Base-by-base conservation (phyloP, 2,888 invertebrate genomes). In the Drosophila testacea region DNA sequence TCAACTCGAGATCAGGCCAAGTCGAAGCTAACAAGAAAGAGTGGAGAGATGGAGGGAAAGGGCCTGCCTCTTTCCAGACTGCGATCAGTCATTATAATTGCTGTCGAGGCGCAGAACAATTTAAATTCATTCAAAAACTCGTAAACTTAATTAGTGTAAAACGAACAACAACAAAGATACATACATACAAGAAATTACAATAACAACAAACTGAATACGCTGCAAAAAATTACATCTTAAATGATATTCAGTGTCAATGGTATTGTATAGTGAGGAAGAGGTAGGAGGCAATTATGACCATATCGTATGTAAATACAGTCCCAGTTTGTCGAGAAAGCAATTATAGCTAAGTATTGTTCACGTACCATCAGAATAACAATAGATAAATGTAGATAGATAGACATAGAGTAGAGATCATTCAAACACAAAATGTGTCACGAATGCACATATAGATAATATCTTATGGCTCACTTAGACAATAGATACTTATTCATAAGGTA, bases 161-260 rank as follows among this genome's bases (percentile, higher is more conserved):
- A 39, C 41, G 47, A 57, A 47, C 57, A 56, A 48, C 52, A 50
- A 22, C 22, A 22, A 22, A 22, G 32, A 7, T 6, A 32, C 32
- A 32, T 16, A n/a, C n/a, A n/a, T n/a, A 41, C 36, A 62, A 34
- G 11, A 36, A 34, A 50, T 22, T 36, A 27, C 48, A 50, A 34
- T 11, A 34, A 16, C 30, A 76, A 70, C 30, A 57, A 57, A 30
- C 7, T 16, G 47, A 55, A 39, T 38, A 32, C 9, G 13, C 16
- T 41, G 50, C 59, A 41, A 51, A 47, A 46, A 64, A 56, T 55
- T 60, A 66, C 55, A 69, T 56, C 72, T 69, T 51, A 66, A 87
- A 74, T 76, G 67, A 61, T 57, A 75, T 77, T 86, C 84, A 89
- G 82, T 89, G 87, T 84, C 81, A 88, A 68, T 73, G 75, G 32